phyloP scores from a whole-genome alignment of 2,113 vertebrate genomes.

The Heterochromis multidens region DNA sequence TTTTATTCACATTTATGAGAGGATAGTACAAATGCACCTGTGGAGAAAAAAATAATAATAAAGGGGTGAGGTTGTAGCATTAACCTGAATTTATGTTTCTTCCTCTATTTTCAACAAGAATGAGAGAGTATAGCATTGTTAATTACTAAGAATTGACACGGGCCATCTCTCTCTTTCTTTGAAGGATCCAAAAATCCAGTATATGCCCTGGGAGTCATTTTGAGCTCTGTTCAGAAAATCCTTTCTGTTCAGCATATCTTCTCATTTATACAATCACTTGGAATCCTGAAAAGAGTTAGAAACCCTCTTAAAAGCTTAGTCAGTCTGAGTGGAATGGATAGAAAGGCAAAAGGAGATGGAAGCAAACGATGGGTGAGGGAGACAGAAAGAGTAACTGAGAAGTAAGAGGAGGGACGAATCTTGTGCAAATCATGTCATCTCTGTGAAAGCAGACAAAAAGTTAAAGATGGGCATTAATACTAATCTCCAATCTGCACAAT shows the following conservation, averaged over 20 bases:
- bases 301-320: slow-evolving; percentile 55
- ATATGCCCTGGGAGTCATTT: neutral
- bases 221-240: slow-evolving; percentile 24
- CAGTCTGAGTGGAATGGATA: slow-evolving; percentile 52
- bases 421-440: slow-evolving; percentile 67
- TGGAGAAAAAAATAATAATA: neutral
- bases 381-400: slow-evolving; percentile 10
- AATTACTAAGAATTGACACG: neutral
- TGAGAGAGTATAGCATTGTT: neutral
- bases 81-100: neutral
- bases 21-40: neutral
- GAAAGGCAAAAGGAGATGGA: slow-evolving; percentile 34
- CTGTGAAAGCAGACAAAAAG: slow-evolving; percentile 59
- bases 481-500: slow-evolving; percentile 73
- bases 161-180: neutral
- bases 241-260: slow-evolving; percentile 4
- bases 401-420: slow-evolving; percentile 19
- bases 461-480: slow-evolving; percentile 65
- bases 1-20: neutral
- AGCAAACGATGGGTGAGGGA: slow-evolving; percentile 26
- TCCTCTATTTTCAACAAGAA: neutral
- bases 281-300: slow-evolving; percentile 58
- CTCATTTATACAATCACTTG: slow-evolving; percentile 26
- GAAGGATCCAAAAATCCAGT: neutral
- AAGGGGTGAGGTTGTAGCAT: neutral